Evolutionary conservation across 1,140 invertebrate species (phyloP), one percentile per base, ranked within the genome.

Genomic region (Drosophila sproati): DNA sequence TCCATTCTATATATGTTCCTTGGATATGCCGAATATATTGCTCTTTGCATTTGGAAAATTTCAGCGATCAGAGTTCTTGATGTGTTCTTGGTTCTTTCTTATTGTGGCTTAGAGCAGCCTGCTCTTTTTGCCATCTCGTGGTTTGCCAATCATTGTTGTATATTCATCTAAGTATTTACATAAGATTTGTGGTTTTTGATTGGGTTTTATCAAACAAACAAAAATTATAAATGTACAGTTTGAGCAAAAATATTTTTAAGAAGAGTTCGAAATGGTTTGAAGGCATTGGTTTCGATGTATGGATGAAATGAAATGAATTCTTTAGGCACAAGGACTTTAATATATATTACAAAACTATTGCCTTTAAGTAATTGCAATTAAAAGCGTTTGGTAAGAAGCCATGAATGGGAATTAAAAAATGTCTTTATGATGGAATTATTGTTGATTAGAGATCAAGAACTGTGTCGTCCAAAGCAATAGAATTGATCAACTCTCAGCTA

Each of bases 71-170:
- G 45, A 62, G 60, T 66, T 45, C 56, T 54, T 70, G 57, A 41
- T 43, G 34, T 31, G 52, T 54, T 68, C 54, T 69, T 59, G 56
- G 12, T 72, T 67, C 35, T 70, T 4, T 54, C 63, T 35, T 39
- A 10, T 45, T 70, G 31, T 34, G 73, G 77, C 67, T 92, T 89
- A 92, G 77, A 92, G 92, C 73, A 92, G 88, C 76, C 92, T 91
- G 78, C 92, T 92, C 91, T 92, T 92, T 91, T 92, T 92, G 72
- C 92, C 92, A 76, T 92, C 91, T 45, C 87, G 78, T 63, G 87
- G 79, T 86, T 92, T 92, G 78, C 91, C 91, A 92, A 92, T 90
- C 91, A 92, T 92, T 55, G 91, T 91, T 73, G 91, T 91, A 90
- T 90, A 92, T 82, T 92, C 91, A 92, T 92, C 91, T 89, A 76